Conservation (phyloP, 2,113 vertebrate genomes). For the Thermophis baileyi region DNA sequence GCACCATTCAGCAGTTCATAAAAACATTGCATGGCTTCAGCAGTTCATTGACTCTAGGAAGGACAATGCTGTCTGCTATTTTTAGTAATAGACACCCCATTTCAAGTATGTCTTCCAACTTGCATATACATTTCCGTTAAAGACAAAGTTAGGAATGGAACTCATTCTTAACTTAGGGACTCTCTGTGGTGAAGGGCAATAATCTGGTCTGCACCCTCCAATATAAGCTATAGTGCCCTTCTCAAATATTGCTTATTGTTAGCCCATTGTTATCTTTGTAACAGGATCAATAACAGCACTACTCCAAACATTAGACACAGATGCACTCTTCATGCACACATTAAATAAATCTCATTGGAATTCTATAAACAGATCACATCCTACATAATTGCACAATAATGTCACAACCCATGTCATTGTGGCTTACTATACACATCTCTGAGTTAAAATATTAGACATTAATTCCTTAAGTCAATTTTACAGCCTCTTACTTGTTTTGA, state of each 20-base stretch:
- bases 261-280: background rate
- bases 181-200: background rate
- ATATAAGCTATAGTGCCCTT: background rate
- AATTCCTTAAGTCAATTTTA: conserved; percentile 17
- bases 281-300: background rate
- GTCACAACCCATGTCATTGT: background rate
- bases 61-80: background rate
- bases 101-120: background rate
- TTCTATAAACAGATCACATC: background rate
- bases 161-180: background rate
- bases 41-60: background rate
- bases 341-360: background rate
- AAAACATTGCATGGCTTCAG: background rate
- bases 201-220: background rate
- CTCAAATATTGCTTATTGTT: background rate
- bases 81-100: background rate
- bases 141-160: background rate
- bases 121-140: background rate
- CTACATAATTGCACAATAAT: background rate
- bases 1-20: background rate
- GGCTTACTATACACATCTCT: background rate
- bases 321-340: background rate
- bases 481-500: background rate
- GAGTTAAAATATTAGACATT: background rate
- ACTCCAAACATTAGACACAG: background rate